Evolutionary conservation across 1,140 invertebrate species (phyloP).

Genomic region (Papilio glaucus): DNA sequence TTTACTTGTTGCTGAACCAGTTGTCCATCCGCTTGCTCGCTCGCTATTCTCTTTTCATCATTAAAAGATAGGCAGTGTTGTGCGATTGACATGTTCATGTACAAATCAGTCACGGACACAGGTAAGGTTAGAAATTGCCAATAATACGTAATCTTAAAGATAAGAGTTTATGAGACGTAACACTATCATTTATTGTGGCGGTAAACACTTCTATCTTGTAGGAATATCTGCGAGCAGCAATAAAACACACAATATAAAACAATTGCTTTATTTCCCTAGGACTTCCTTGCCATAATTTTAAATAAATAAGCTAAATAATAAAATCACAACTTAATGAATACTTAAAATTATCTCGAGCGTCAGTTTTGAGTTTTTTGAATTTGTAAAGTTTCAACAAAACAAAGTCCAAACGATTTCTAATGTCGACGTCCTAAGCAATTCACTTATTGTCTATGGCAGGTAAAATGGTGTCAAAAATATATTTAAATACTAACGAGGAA

Average conservation of each 20-base stretch:
- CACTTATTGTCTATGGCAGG: constrained; percentile 78
- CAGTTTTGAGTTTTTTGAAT: constrained; percentile 52
- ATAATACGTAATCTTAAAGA: constrained; percentile 35
- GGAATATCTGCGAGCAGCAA: constrained; percentile 33
- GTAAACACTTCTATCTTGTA: constrained; percentile 4
- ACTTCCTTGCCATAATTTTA: constrained; percentile 80
- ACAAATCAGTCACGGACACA: constrained; percentile 5
- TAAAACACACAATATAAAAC: constrained; percentile 60
- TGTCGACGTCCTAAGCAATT: constrained; percentile 61
- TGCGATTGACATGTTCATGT: not conserved
- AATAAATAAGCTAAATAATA: constrained; percentile 81
- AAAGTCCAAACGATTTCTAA: constrained; percentile 45
- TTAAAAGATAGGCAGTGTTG: too few species aligned
- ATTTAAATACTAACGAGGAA: constrained; percentile 61
- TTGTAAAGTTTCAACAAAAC: constrained; percentile 61
- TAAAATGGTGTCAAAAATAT: constrained; percentile 77
- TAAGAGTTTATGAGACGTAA: constrained; percentile 39
- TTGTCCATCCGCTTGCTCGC: too few species aligned
- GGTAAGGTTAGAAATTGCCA: not conserved
- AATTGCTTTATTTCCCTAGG: constrained; percentile 75
- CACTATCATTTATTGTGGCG: constrained; percentile 13
- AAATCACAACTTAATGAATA: constrained; percentile 80
- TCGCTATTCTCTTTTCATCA: too few species aligned
- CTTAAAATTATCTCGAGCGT: constrained; percentile 78
- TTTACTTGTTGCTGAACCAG: too few species aligned